These are phyloP conservation scores for Smithornis capensis DNA, from an alignment of 2,113 vertebrate species.

Conservation along the genomic window DNA sequence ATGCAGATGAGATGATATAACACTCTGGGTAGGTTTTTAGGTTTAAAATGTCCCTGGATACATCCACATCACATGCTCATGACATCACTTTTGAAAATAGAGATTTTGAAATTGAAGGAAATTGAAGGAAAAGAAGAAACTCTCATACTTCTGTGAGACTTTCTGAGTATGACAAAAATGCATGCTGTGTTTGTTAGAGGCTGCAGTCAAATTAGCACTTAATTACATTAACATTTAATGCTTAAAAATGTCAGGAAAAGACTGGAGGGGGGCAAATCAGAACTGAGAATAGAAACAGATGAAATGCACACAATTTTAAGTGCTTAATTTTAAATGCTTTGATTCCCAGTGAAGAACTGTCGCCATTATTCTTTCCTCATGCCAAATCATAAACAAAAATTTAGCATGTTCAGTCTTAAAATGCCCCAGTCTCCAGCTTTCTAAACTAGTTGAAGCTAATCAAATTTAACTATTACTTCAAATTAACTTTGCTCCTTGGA, in stretches of 20 bases:
- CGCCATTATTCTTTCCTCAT: neutral
- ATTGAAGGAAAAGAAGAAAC: neutral
- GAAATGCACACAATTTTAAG: neutral
- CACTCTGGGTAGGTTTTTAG: neutral
- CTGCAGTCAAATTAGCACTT: neutral
- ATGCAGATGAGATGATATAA: fast-evolving
- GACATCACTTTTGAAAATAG: neutral
- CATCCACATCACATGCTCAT: neutral
- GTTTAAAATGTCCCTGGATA: neutral
- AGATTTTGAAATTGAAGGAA: neutral
- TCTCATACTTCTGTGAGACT: neutral
- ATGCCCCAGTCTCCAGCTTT: neutral
- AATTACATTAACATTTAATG: constrained; percentile 50
- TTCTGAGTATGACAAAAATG: neutral
- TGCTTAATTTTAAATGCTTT: neutral
- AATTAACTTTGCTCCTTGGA: neutral
- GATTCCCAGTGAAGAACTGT: neutral
- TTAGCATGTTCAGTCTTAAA: neutral
- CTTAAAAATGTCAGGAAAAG: constrained; percentile 47
- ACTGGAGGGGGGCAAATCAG: neutral
- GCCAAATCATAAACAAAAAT: neutral
- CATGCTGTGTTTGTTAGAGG: neutral
- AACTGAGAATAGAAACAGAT: neutral
- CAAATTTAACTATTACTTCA: neutral
- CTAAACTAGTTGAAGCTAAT: neutral